phyloP scores from a whole-genome alignment of 92 coral and sea anemone genomes.

The Porites lobata region DNA sequence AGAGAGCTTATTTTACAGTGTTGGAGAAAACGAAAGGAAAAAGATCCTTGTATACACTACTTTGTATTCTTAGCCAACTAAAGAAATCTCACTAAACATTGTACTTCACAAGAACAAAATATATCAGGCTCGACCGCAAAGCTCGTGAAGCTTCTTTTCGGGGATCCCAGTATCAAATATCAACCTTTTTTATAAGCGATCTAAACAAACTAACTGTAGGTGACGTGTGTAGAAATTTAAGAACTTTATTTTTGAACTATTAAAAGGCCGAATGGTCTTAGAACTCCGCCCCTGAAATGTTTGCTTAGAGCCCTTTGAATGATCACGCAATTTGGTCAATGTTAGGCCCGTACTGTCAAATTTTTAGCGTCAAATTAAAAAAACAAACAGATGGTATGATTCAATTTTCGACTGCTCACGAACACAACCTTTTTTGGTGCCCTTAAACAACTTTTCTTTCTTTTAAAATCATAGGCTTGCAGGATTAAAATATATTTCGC shows the following conservation, averaged over 20 bases:
- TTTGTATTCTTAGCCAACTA: neutral
- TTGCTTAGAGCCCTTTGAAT: neutral
- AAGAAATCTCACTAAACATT: neutral
- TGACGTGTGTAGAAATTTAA: neutral
- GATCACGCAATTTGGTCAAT: neutral
- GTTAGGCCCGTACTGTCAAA: neutral
- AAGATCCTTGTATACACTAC: neutral
- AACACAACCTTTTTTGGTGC: too few species aligned
- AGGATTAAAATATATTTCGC: too few species aligned
- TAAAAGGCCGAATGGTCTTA: neutral
- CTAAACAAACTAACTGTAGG: neutral
- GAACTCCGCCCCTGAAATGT: neutral
- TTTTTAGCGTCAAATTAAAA: neutral
- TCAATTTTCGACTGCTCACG: too few species aligned
- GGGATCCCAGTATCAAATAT: neutral
- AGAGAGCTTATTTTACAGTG: too few species aligned
- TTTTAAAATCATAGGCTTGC: too few species aligned
- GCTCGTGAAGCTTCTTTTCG: neutral
- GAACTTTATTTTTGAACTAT: neutral
- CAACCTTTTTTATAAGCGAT: neutral
- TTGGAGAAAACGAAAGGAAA: too few species aligned
- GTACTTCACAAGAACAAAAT: neutral
- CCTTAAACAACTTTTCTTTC: too few species aligned
- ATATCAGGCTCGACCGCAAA: neutral
- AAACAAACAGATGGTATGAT: neutral